Base-by-base conservation (phyloP, 30 jellyfish, hydroid and myxozoan genomes). In the Chironex yamaguchii region DNA sequence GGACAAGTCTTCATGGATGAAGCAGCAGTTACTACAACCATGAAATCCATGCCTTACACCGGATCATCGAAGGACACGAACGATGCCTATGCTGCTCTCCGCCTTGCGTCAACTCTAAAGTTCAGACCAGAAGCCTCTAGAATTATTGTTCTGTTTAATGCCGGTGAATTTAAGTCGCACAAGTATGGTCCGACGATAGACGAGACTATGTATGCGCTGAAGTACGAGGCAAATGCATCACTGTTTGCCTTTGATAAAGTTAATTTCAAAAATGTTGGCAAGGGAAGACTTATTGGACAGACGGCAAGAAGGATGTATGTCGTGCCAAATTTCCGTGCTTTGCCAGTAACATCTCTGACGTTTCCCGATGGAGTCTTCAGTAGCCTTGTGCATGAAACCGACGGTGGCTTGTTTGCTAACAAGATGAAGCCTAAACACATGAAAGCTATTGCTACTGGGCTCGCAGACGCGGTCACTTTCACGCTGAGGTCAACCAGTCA, bases 81-180 rank as follows among this genome's bases (percentile, higher is more conserved):
- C 62, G 99, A 95, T 76, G 96, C 91, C 67, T 31, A 62, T 66
- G 81, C 75, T 17, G 99, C 99, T 34, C 89, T 95, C 34, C 22
- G 74, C 30, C 71, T 62, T 14, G 97, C 96, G 3, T 0, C 98
- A n/a, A 20, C 49, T 4, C 73, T 74, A 64, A 71, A 88, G 29
- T 95, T 87, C 96, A 84, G 97, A 34, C 93, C 97, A 0, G 99
- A 94, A 2, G 97, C 99, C 36, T 32, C 90, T 27, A 69, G 86
- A 20, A 27, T 95, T 22, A 66, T 95, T 71, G 25, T 89, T 65
- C 71, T 95, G 49, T 90, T 82, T 93, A 90, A 90, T 85, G 66
- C 83, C 31, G 97, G 71, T 36, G 50, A 54, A 42, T 74, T 81
- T 84, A 53, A 36, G 29, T 75, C 97, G 12, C 42, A 92, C 14